A percentile compares a stretch with the other conserved stretches of the same genome.
Conservation (phyloP, 2,797 vertebrate species). For the Apogon hyalosoma region DNA sequence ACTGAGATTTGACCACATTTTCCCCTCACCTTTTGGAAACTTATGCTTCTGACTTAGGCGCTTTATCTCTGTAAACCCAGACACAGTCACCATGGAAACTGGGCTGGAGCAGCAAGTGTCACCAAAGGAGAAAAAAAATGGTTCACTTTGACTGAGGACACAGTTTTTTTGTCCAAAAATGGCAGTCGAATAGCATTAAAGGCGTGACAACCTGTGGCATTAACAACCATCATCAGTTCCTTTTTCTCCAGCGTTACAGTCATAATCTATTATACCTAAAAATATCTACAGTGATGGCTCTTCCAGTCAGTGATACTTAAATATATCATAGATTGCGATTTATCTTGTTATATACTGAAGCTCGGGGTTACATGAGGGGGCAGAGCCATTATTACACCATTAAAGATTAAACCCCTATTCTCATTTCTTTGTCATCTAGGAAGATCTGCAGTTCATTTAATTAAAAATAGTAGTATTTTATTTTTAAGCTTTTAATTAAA, state of each 20-base stretch:
- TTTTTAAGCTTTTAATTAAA: constrained; percentile 24
- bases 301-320: constrained; percentile 9
- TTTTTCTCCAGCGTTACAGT: constrained; percentile 5
- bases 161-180: constrained; percentile 32
- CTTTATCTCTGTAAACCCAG: constrained; percentile 62
- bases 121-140: constrained; percentile 53
- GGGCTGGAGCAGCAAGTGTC: constrained; percentile 55
- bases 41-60: constrained; percentile 43
- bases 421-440: constrained; percentile 14
- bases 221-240: constrained; percentile 11
- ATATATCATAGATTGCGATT: constrained; percentile 28
- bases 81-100: constrained; percentile 75
- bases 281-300: constrained; percentile 19
- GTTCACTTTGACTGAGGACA: constrained; percentile 53
- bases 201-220: constrained; percentile 15
- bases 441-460: constrained; percentile 14
- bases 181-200: constrained; percentile 30
- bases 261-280: constrained; percentile 10
- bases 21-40: constrained; percentile 48
- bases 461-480: constrained; percentile 14
- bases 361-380: constrained; percentile 36
- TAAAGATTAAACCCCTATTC: constrained; percentile 51
- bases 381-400: constrained; percentile 48
- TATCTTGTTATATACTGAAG: constrained; percentile 35
- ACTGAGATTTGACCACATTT: constrained; percentile 36